Conservation (phyloP, 2,888 invertebrate genomes). For the Globia sparganii region DNA sequence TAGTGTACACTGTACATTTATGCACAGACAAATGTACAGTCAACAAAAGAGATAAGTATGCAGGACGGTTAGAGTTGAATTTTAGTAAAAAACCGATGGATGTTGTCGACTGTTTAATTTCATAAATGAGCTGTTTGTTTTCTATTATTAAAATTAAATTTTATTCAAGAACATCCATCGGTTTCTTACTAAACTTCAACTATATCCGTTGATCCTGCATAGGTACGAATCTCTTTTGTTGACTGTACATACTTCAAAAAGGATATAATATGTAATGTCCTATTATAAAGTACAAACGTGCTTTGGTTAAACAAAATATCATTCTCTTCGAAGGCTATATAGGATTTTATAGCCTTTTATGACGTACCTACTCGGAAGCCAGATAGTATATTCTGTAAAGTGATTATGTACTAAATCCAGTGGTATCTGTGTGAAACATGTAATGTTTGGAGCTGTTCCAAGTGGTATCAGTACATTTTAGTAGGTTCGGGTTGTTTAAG, state of each 20-base stretch:
- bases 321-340: neutral
- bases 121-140: too few species aligned
- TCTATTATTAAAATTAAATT: too few species aligned
- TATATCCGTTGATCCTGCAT: too few species aligned
- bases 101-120: too few species aligned
- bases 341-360: neutral
- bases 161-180: too few species aligned
- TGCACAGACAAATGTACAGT: too few species aligned
- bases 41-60: too few species aligned
- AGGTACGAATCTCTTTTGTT: too few species aligned
- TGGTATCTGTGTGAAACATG: conserved; percentile 33
- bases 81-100: too few species aligned
- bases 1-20: too few species aligned
- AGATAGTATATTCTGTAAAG: conserved; percentile 23
- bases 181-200: too few species aligned
- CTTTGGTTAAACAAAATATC: neutral
- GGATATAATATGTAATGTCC: neutral
- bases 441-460: conserved; percentile 52
- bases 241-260: neutral
- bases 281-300: neutral
- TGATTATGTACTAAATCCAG: conserved; percentile 33
- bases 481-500: conserved; percentile 9
- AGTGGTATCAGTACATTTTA: conserved; percentile 41
- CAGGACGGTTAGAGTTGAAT: too few species aligned
- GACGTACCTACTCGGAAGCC: neutral